Evolutionary conservation across 2,888 invertebrate genomes (phyloP), one percentile per base, ranked within the genome.

Genomic region (Phyto melanocephala): DNA sequence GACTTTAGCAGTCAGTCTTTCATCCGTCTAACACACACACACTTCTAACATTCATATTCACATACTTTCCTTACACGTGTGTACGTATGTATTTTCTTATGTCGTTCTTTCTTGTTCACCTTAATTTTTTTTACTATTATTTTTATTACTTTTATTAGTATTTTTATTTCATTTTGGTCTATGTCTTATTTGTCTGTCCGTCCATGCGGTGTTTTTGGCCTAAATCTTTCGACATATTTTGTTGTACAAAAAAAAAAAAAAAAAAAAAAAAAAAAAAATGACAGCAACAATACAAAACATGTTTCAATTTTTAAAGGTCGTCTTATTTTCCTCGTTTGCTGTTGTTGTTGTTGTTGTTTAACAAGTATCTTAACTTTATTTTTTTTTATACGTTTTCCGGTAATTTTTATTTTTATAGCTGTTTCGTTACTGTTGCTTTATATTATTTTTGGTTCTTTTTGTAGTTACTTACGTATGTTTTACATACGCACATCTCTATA

Each of bases 171-270:
- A 37, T 45, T 50, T 65, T 75, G 15, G 70, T 80, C 70, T 70
- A 56, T 80, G 67, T 56, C 54, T 63, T 47, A 17, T 60, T 10
- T 50, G n/a, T 47, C 13, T 10, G 60, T 70, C 68, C 35, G 52
- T 80, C 47, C 70, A 75, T 72, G 76, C 77, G 77, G 56, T 45
- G 67, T 81, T 81, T 81, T 81, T 81, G 77, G 81, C 81, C 81
- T 81, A 81, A 81, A 81, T 81, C 56, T 28, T 28, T 28, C 3
- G 6, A 28, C 6, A 28, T 28, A 28, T 28, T 28, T 28, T 28
- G 3, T 28, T 28, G 28, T 28, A 5, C 4, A 5, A 28, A 28
- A 28, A 28, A 28, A 6, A 28, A 28, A 28, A 28, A 28, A 5
- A 28, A 28, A 28, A 28, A 5, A 28, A 68, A 67, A 24, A 40